Conservation (phyloP, 2,888 invertebrate species). For the Sesia bembeciformis region DNA sequence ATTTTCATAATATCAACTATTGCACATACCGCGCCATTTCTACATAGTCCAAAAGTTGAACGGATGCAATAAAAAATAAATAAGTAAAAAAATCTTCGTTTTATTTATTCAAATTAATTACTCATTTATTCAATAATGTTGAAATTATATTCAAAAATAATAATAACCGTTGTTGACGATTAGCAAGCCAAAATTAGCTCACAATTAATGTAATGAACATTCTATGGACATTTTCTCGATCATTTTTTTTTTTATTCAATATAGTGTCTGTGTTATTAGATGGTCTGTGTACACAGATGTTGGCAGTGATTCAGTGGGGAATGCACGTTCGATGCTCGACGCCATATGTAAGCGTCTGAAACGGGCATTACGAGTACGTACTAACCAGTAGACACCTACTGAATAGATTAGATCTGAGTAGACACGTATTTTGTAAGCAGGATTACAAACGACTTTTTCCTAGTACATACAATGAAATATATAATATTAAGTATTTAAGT, state of each 20-base stretch:
- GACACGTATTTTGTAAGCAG: not conserved
- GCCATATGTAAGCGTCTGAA: constrained; percentile 5
- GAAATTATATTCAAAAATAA: too few species aligned
- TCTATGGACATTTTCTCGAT: not conserved
- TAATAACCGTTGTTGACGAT: too few species aligned
- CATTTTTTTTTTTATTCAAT: not conserved
- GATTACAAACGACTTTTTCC: not conserved
- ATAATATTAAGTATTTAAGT: too few species aligned
- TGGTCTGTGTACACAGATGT: constrained; percentile 19
- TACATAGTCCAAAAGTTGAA: too few species aligned
- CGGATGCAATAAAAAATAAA: too few species aligned
- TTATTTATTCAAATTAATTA: too few species aligned
- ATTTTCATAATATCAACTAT: too few species aligned
- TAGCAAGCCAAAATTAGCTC: too few species aligned
- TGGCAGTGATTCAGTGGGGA: constrained; percentile 42
- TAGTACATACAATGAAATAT: not conserved
- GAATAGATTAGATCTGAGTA: not conserved
- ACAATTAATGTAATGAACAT: too few species aligned
- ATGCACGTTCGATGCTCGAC: constrained; percentile 31
- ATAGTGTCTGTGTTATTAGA: not conserved
- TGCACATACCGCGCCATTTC: too few species aligned
- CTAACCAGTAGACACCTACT: not conserved
- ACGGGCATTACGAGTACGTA: not conserved
- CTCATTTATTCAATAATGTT: too few species aligned
- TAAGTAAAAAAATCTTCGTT: too few species aligned